phyloP scores from a whole-genome alignment of 2,888 invertebrate species.

The Eilema griseolum region DNA sequence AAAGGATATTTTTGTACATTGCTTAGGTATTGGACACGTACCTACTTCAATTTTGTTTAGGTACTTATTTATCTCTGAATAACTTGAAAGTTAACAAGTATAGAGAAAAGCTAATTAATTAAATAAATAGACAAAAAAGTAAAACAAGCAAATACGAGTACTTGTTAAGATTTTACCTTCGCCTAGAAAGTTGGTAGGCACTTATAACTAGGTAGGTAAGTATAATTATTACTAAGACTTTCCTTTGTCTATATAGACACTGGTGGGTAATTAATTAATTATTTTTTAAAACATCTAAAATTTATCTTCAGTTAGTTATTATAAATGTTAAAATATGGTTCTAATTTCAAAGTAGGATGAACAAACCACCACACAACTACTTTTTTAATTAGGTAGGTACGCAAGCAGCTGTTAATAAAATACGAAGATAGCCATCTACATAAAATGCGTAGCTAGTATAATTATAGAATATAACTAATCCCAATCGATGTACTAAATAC shows the following conservation, averaged over 20 bases:
- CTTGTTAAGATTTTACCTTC: no score
- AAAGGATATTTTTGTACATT: no score
- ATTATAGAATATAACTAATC: conserved; percentile 19
- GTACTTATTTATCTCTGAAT: background rate
- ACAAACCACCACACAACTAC: conserved; percentile 12
- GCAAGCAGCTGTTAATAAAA: conserved; percentile 9
- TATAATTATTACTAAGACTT: background rate
- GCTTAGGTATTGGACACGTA: no score
- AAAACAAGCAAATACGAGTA: background rate
- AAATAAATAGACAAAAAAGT: background rate
- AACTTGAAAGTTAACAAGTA: background rate
- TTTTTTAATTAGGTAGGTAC: conserved; percentile 5
- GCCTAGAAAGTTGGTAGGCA: no score
- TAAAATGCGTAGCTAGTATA: conserved; percentile 6
- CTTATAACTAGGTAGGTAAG: no score
- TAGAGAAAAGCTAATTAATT: background rate
- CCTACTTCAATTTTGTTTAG: no score
- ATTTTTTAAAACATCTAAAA: background rate
- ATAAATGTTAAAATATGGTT: background rate
- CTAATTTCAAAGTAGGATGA: background rate
- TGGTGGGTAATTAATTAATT: background rate
- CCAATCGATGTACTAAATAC: conserved; percentile 18
- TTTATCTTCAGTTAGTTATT: background rate
- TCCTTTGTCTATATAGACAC: background rate
- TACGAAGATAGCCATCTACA: conserved; percentile 12